Evolutionary conservation across 2,797 vertebrate species (phyloP).

Genomic region (Lateolabrax maculatus): DNA sequence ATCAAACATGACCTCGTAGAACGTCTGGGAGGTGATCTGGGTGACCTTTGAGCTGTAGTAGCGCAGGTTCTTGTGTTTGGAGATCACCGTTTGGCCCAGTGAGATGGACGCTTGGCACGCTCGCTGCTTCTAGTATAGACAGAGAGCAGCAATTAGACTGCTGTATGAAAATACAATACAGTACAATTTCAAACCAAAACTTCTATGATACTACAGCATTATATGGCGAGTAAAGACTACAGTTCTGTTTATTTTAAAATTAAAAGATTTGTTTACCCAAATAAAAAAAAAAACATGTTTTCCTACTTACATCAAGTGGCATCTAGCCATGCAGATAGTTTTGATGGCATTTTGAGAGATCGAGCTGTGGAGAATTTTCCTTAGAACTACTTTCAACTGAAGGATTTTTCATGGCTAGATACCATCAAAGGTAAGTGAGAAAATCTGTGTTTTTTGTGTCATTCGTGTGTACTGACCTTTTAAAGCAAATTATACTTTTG

Average conservation of each 20-base stretch:
- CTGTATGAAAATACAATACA: slow-evolving; percentile 9
- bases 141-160: slow-evolving; percentile 41
- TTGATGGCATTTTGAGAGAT: not conserved
- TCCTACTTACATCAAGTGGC: not conserved
- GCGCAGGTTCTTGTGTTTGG: slow-evolving; percentile 95
- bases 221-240: not conserved
- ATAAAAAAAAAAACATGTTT: not conserved
- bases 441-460: not conserved
- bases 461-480: not conserved
- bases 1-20: slow-evolving; percentile 98
- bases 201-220: not conserved
- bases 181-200: not conserved
- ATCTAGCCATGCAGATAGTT: not conserved
- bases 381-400: not conserved
- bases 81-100: slow-evolving; percentile 95
- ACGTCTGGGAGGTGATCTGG: slow-evolving; percentile 91
- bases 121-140: slow-evolving; percentile 87
- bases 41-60: slow-evolving; percentile 96
- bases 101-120: slow-evolving; percentile 86
- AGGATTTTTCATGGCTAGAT: not conserved
- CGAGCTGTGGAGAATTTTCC: not conserved
- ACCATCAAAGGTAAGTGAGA: not conserved
- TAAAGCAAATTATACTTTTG: not conserved
- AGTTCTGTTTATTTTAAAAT: not conserved
- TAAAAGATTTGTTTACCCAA: not conserved